Base-by-base conservation (phyloP, 2,113 vertebrate genomes). In the Empidonax alnorum region DNA sequence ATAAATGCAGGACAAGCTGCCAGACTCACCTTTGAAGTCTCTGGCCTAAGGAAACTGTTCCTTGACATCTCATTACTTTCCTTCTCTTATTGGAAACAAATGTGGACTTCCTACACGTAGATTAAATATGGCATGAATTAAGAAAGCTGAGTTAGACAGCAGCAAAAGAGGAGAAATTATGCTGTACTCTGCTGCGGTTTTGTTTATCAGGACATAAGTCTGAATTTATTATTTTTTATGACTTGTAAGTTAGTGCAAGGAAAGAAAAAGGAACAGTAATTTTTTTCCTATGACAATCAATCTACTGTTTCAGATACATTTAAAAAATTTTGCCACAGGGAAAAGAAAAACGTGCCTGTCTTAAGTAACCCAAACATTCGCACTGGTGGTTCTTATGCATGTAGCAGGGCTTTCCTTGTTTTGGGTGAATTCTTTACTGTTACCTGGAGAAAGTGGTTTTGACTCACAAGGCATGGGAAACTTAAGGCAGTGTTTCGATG, bases 11-110 rank as follows among this genome's bases (percentile, higher is more conserved):
- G 88, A 96, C 92, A 92, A 94, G 90, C 92, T 96, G 93, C 92
- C 96, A 95, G 90, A 42, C 88, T 90, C 92, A 96, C 96, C 90
- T 97, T 96, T 96, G 96, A 96, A 96, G 96, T 96, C 83, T 92
- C 67, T 94, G 90, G 94, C 90, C 90, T 89, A 84, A 94, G 93
- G 96, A 96, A 93, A 93, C 93, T 78, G 76, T 95, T 96, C 49
- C 58, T 95, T 95, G 96, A 94, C 90, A 75, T 96, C 85, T 95
- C 94, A 94, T 97, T 96, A 96, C 83, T 96, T 96, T 94, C 65
- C 25, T 93, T 66, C 90, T 82, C 56, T 95, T 94, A 96, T 96
- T 93, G 78, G 92, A 96, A 96, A 94, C 96, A 97, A 96, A 97
- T 96, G 96, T 95, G 80, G 73, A 42, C 91, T 95, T 95, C 94